These are phyloP conservation scores for Halcyon smyrnensis DNA, from an alignment of 2,797 vertebrate species.

Conservation along the genomic window DNA sequence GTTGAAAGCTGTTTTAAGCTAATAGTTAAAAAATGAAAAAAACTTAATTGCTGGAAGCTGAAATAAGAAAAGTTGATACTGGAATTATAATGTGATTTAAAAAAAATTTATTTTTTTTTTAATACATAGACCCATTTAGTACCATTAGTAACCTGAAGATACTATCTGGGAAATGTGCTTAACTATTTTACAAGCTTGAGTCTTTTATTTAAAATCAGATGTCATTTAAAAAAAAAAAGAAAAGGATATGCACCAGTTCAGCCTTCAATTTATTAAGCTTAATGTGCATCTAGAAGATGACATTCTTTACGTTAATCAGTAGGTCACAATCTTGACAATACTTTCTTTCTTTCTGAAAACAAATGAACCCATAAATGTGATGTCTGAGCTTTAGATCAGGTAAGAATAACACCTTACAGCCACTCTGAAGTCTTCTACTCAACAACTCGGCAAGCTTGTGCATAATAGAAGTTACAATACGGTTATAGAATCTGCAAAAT, in stretches of 20 bases:
- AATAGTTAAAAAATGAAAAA: not conserved
- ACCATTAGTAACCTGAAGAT: not conserved
- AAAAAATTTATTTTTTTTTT: not conserved
- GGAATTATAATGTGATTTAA: not conserved
- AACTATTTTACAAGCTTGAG: not conserved
- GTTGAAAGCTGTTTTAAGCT: not conserved
- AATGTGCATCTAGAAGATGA: not conserved
- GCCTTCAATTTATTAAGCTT: not conserved
- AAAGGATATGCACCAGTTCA: not conserved
- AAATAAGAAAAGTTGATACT: not conserved
- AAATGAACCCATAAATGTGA: not conserved
- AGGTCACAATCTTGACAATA: not conserved
- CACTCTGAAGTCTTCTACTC: not conserved
- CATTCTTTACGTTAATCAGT: not conserved
- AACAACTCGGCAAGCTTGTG: not conserved
- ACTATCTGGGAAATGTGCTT: not conserved
- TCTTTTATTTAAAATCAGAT: not conserved
- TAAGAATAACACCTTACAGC: not conserved
- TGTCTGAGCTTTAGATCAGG: not conserved
- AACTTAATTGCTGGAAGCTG: not conserved
- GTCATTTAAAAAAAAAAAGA: no score
- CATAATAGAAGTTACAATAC: not conserved
- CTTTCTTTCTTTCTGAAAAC: not conserved
- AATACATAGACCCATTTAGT: not conserved
- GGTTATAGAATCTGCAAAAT: not conserved